Base-by-base conservation (phyloP, 1,140 invertebrate species). In the Eulimnadia texana region DNA sequence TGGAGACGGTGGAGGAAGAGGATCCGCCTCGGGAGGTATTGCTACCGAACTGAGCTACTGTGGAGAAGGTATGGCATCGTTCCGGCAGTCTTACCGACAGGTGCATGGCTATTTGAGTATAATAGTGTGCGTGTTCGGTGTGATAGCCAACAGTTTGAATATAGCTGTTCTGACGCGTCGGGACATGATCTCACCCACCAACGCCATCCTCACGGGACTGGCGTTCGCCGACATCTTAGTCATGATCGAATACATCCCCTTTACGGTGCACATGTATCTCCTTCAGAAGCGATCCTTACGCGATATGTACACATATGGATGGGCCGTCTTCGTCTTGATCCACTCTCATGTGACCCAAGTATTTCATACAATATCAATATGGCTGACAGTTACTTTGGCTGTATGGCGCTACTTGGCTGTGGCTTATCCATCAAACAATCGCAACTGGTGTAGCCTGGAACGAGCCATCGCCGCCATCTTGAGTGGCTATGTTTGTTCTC, bases 201-300 rank as follows among this genome's bases (percentile, higher is more conserved):
- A 93, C 70, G 77, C 83, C 58, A 86, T 93, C 33, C 77, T 93
- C 0, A 83, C 87, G 61, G 82, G 82, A 64, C 74, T 93, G 28
- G 90, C 90, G 0, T 81, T 88, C 0, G 83, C 86, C 3, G 89
- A 93, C 69, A 83, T 90, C 73, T 76, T 91, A 60, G 84, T 92
- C 10, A 93, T 93, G 88, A 69, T 86, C 23, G 87, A 90, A 64
- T 93, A 93, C 67, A 81, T 90, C 57, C 86, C 87, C 0, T 93
- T 88, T 69, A 82, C 85, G 0, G 76, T 83, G 50, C 88, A 90
- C 68, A 80, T 80, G 64, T 86, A 88, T 68, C 73, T 88, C 58
- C 76, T 79, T 10, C 50, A 28, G 24, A 57, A 64, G 19, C 63
- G 65, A 25, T 63, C 63, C 16, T 57, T 62, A 3, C 64, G 68